phyloP scores from a whole-genome alignment of 2,888 invertebrate genomes.

The Microctonus aethiopoides region DNA sequence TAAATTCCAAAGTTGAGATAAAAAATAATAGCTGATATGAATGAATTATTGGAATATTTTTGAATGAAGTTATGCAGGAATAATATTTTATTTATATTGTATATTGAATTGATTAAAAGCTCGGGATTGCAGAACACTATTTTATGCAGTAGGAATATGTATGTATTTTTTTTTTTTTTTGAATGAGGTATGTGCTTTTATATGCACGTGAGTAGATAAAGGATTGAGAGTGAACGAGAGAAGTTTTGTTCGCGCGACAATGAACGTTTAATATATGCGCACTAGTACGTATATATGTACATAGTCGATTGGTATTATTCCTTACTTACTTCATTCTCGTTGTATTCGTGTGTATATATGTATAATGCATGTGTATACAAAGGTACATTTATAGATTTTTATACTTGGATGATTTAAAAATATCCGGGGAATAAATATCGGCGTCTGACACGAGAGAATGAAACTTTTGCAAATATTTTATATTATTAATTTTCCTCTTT shows the following conservation, averaged over 20 bases:
- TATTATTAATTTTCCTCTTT: no score
- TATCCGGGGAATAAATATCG: no score
- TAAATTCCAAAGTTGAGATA: not conserved
- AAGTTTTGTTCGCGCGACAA: not conserved
- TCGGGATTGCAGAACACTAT: no score
- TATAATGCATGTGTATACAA: no score
- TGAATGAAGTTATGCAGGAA: not conserved
- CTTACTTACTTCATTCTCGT: no score
- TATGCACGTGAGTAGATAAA: not conserved
- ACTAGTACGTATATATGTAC: not conserved
- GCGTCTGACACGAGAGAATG: no score
- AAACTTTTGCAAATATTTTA: no score
- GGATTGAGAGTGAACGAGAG: not conserved
- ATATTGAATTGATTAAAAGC: constrained; percentile 1
- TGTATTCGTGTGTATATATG: no score
- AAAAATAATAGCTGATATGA: not conserved
- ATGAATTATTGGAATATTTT: not conserved
- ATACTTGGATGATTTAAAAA: no score
- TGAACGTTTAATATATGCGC: not conserved
- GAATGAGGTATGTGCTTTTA: not conserved
- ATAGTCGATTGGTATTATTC: no score
- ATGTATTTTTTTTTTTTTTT: no score
- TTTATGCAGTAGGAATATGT: constrained; percentile 4
- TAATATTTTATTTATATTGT: not conserved
- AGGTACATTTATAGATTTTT: no score